Evolutionary conservation across 2,113 vertebrate genomes (phyloP).

Genomic region (Pontoporia blainvillei): DNA sequence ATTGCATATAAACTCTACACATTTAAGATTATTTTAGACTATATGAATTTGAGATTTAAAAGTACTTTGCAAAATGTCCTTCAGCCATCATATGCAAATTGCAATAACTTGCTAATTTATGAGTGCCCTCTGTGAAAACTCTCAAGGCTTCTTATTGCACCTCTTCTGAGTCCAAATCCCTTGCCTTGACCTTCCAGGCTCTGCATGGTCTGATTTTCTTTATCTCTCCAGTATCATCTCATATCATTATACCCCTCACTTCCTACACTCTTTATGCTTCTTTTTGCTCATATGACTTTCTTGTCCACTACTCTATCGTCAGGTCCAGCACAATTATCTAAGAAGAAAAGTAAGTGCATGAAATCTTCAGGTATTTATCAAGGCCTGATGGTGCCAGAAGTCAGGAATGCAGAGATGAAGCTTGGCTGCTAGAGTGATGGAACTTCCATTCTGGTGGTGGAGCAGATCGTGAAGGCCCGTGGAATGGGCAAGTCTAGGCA

Average conservation of each 20-base stretch:
- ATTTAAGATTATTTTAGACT: neutral
- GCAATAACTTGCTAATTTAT: neutral
- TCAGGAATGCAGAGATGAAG: neutral
- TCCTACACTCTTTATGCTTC: neutral
- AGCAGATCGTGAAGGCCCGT: neutral
- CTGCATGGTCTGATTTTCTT: rapidly evolving
- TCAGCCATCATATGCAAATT: neutral
- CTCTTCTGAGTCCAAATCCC: neutral
- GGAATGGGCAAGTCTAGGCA: neutral
- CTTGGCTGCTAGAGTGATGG: rapidly evolving
- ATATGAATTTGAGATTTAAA: neutral
- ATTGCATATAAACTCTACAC: neutral
- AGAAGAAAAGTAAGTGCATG: neutral
- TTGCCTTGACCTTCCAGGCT: neutral
- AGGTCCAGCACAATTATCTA: neutral
- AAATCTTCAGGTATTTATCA: neutral
- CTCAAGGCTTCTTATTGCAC: neutral
- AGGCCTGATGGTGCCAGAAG: neutral
- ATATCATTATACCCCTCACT: rapidly evolving
- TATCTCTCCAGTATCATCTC: neutral
- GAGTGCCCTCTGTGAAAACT: neutral
- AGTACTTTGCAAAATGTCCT: neutral
- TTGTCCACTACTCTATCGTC: neutral
- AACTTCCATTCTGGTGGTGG: neutral
- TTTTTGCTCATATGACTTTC: neutral